Conservation (phyloP, 1,140 invertebrate genomes). For the Papilio dardanus region DNA sequence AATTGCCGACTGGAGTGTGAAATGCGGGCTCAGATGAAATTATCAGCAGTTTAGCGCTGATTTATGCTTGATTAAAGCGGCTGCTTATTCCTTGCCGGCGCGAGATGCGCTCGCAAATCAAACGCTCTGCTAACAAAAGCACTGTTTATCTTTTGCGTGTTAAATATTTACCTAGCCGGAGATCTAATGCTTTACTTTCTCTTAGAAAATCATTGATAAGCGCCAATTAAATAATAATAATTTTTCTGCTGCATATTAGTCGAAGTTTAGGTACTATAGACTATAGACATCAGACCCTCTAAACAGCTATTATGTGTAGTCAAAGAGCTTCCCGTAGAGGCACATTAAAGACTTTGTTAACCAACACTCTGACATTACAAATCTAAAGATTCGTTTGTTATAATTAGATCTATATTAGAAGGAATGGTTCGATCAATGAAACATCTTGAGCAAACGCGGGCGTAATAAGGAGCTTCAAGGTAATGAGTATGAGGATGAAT, state of each 20-base stretch:
- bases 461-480: conserved; percentile 24
- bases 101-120: conserved; percentile 33
- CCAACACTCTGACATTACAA: not conserved
- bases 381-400: not conserved
- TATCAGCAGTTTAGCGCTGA: conserved; percentile 74
- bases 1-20: conserved; percentile 79
- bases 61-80: conserved; percentile 68
- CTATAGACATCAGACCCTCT: too few relatives aligned
- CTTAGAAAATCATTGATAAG: too few relatives aligned
- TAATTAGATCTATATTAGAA: conserved; percentile 6
- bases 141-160: not conserved
- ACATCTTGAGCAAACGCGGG: conserved; percentile 13
- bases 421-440: conserved; percentile 16
- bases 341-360: too few relatives aligned
- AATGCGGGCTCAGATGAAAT: conserved; percentile 81
- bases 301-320: too few relatives aligned
- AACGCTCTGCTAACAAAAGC: not conserved
- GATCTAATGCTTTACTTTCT: not conserved
- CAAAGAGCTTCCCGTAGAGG: too few relatives aligned
- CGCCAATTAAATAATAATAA: too few relatives aligned
- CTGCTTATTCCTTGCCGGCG: conserved; percentile 40
- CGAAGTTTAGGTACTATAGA: too few relatives aligned
- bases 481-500: conserved; percentile 36
- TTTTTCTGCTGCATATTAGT: too few relatives aligned
- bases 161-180: not conserved